Evolutionary conservation across 1,140 invertebrate genomes (phyloP).

Genomic region (Formica exsecta): DNA sequence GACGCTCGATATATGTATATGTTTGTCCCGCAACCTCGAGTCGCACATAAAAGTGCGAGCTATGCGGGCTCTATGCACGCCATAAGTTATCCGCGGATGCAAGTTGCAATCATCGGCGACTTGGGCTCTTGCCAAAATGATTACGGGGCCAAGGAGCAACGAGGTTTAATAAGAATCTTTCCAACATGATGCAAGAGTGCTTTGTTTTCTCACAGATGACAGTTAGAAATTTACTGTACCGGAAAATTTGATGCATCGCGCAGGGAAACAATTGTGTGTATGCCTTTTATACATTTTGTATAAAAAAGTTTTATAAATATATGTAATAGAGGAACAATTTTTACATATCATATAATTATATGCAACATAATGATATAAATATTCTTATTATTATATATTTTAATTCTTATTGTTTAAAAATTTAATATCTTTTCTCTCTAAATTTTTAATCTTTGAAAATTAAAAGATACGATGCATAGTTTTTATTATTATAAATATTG

Average conservation of each 20-base stretch:
- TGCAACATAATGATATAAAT: too few species aligned
- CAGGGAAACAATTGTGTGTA: not conserved
- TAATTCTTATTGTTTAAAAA: not conserved
- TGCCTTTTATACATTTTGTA: too few species aligned
- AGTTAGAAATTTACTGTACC: not conserved
- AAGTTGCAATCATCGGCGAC: not conserved
- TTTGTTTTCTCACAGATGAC: not conserved
- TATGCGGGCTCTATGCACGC: slow-evolving; percentile 6
- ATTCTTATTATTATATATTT: too few species aligned
- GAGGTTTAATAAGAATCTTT: not conserved
- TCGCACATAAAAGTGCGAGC: slow-evolving; percentile 60
- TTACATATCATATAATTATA: too few species aligned
- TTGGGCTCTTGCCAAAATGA: slow-evolving; percentile 17
- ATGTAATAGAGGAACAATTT: too few species aligned
- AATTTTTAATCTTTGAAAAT: not conserved
- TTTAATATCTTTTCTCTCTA: not conserved
- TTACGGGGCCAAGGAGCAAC: not conserved
- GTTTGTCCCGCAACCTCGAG: slow-evolving; percentile 67
- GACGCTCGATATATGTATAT: slow-evolving; percentile 25
- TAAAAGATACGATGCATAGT: not conserved
- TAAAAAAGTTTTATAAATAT: too few species aligned
- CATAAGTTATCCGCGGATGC: slow-evolving; percentile 60
- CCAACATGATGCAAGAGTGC: not conserved
- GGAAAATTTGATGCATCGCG: not conserved
- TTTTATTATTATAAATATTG: not conserved